Percentiles rank a stretch among this genome's conserved stretches.
Conservation (phyloP, 1,140 invertebrate species). For the Nebria ingens region DNA sequence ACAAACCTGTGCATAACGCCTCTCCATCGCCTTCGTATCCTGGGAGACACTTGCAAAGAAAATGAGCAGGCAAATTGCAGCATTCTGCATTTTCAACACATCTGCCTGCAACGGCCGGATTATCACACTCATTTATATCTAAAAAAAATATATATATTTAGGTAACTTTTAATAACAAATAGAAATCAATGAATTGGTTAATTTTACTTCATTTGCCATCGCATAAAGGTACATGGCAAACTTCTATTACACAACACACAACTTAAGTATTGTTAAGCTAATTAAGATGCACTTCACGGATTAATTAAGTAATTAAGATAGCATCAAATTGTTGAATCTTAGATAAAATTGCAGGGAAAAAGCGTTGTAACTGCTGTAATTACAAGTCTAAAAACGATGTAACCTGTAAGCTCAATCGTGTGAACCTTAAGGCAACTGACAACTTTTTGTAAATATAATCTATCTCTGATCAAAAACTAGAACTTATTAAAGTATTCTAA, state of each 20-base stretch:
- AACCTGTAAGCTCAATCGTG: conserved; percentile 12
- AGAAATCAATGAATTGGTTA: not conserved
- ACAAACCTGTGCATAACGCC: conserved; percentile 62
- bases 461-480: no score
- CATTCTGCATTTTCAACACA: conserved; percentile 89
- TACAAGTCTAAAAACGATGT: not conserved
- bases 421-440: no score
- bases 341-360: conserved; percentile 11
- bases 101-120: conserved; percentile 64
- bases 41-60: conserved; percentile 85
- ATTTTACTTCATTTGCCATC: not conserved
- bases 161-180: not conserved
- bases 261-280: not conserved
- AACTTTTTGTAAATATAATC: no score
- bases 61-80: conserved; percentile 88
- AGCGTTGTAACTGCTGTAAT: not conserved
- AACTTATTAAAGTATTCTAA: no score
- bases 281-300: not conserved
- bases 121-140: conserved; percentile 92
- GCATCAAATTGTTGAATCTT: not conserved
- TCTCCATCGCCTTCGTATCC: conserved; percentile 85
- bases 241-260: no score
- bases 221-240: no score
- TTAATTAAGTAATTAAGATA: not conserved
- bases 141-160: conserved; percentile 20